phyloP scores from a whole-genome alignment of 2,113 vertebrate genomes.

The Rattus rattus region DNA sequence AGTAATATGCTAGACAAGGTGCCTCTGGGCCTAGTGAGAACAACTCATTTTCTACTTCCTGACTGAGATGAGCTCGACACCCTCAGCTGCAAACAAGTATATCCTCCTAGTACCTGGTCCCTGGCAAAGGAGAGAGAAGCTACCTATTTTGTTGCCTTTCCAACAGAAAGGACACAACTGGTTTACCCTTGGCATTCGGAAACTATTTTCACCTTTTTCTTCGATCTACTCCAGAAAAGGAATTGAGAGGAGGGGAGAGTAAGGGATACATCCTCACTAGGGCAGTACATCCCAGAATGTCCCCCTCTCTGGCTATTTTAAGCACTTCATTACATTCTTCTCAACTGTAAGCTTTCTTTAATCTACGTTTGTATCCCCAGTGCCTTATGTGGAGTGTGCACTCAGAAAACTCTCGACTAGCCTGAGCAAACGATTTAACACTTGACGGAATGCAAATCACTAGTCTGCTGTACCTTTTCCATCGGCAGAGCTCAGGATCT shows the following conservation, averaged over 20 bases:
- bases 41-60: not conserved
- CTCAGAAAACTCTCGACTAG: constrained; percentile 15
- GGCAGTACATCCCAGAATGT: not conserved
- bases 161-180: too few relatives aligned
- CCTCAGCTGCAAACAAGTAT: not conserved
- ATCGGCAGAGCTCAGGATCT: not conserved
- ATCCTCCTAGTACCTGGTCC: not conserved
- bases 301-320: not conserved
- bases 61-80: not conserved
- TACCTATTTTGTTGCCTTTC: not conserved
- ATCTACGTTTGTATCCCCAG: not conserved
- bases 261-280: not conserved
- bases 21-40: not conserved
- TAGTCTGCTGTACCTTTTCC: not conserved
- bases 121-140: not conserved
- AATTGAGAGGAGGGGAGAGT: not conserved
- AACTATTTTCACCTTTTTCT: not conserved
- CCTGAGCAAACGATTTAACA: not conserved
- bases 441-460: not conserved
- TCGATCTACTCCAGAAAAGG: not conserved
- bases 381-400: not conserved
- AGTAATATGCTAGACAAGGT: not conserved
- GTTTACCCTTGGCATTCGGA: not conserved
- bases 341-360: not conserved
- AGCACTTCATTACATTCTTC: not conserved